phyloP scores from a whole-genome alignment of 2,797 vertebrate genomes.

The Atherinosoma microstoma region DNA sequence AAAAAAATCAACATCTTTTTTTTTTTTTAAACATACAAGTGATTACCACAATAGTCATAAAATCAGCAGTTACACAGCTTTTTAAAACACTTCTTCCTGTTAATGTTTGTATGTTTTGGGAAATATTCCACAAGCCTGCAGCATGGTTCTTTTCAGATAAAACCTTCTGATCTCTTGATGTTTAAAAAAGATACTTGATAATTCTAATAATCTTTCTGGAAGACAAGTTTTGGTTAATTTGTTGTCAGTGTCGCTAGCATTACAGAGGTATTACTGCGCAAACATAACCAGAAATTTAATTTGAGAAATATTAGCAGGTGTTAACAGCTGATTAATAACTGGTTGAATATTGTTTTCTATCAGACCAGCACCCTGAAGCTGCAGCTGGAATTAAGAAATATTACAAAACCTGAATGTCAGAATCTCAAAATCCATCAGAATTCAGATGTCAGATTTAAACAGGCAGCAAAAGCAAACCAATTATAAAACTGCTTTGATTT shows the following conservation, averaged over 20 bases:
- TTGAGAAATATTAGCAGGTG: slow-evolving; percentile 27
- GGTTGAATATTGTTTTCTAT: slow-evolving; percentile 30
- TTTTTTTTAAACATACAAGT: slow-evolving; percentile 88
- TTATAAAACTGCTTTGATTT: slow-evolving; percentile 43
- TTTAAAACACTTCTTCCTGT: slow-evolving; percentile 84
- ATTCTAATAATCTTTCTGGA: slow-evolving; percentile 57
- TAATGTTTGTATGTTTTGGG: slow-evolving; percentile 89
- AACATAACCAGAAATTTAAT: slow-evolving; percentile 18
- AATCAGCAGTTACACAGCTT: slow-evolving; percentile 36
- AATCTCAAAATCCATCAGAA: slow-evolving; percentile 3
- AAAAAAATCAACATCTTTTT: slow-evolving; percentile 12
- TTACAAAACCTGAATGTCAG: slow-evolving; percentile 25
- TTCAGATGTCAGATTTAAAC: slow-evolving; percentile 33
- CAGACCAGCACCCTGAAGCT: slow-evolving; percentile 28
- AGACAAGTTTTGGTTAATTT: slow-evolving; percentile 73
- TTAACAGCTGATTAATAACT: slow-evolving; percentile 35
- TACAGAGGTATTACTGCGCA: slow-evolving; percentile 20
- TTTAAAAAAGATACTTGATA: not conserved
- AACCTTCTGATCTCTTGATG: slow-evolving; percentile 77
- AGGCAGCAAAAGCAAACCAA: slow-evolving; percentile 24
- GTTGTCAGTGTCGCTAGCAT: slow-evolving; percentile 29
- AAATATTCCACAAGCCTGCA: slow-evolving; percentile 85
- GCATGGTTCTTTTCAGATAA: slow-evolving; percentile 84
- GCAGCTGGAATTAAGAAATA: slow-evolving; percentile 25
- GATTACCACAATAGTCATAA: slow-evolving; percentile 44